Base-by-base conservation (phyloP, 2,888 invertebrate genomes). In the Pachliopta kotzebuea region DNA sequence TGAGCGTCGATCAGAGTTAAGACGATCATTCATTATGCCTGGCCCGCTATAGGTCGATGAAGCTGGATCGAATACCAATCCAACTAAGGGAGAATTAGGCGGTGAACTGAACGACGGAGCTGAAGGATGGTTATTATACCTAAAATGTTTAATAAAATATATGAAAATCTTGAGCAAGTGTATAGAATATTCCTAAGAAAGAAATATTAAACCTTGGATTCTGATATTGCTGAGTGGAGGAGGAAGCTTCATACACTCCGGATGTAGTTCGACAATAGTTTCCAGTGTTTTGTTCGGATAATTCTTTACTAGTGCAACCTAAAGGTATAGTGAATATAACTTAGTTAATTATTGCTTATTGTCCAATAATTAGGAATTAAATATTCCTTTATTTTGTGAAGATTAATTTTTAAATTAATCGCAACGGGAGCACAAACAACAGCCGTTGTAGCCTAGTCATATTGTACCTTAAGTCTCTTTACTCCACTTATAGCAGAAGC, bases 71-170 rank as follows among this genome's bases (percentile, higher is more conserved):
- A 89, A 91, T 54, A 90, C 81, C 56, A 90, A 74, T 49, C 91
- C 90, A 56, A 90, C 86, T 52, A 90, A 78, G 11, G 91, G 91
- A 14, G 91, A 91, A 76, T 88, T 85, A 6, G 91, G 91, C 18
- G 90, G 91, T 49, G 91, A 90, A 73, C 90, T 87, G 75, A 91
- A 91, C 24, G 88, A 86, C 23, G 90, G 90, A 54, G 83, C 84
- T 68, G 86, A 81, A 37, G 86, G 74, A 72, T 86, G 86, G 76
- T 86, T 86, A 76, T 79, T 86, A 76, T 85, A 88, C 77, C 90
- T 90, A 84, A 62, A 59, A 59, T 52, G 29, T 52, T 50, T 45
- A 18, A 18, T 45, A 37, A 37, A 1, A 14, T 37, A 14, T 4
- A 37, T 37, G 14, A 37, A 9, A 31, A 31, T 6, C 9, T 31